These are phyloP conservation scores for Anorthoa munda DNA, from an alignment of 2,888 invertebrate species.

Conservation along the genomic window DNA sequence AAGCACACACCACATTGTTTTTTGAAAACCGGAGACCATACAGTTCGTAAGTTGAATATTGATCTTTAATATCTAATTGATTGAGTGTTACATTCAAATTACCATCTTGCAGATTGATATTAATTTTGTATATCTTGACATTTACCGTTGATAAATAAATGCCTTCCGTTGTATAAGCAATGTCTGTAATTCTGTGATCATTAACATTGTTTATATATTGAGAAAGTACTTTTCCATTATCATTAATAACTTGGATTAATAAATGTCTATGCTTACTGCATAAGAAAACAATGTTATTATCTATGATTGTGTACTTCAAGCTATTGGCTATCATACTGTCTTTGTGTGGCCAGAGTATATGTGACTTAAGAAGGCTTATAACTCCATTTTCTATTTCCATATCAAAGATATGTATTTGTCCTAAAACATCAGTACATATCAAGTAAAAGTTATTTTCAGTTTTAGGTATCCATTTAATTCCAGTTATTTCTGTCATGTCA, in stretches of 20 bases:
- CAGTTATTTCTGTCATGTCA: constrained; percentile 72
- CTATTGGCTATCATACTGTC: constrained; percentile 80
- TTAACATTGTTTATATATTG: constrained; percentile 79
- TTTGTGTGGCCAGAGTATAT: constrained; percentile 77
- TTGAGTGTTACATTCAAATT: constrained; percentile 67
- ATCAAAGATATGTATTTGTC: constrained; percentile 74
- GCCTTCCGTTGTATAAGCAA: constrained; percentile 67
- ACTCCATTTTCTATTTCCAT: constrained; percentile 68
- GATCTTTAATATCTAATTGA: constrained; percentile 73
- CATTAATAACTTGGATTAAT: constrained; percentile 75
- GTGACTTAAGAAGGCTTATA: constrained; percentile 63
- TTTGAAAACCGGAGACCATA: constrained; percentile 74
- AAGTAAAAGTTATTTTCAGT: constrained; percentile 70
- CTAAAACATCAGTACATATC: constrained; percentile 75
- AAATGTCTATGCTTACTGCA: constrained; percentile 85
- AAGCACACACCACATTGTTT: constrained; percentile 74
- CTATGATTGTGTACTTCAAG: constrained; percentile 68
- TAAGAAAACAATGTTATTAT: constrained; percentile 75
- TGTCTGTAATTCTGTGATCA: constrained; percentile 79
- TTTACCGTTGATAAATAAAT: constrained; percentile 78
- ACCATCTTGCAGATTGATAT: constrained; percentile 57
- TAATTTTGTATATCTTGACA: constrained; percentile 76
- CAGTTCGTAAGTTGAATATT: constrained; percentile 73
- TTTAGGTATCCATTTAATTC: constrained; percentile 77
- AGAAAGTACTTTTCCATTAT: constrained; percentile 71